These are phyloP conservation scores for Psilanteris sp. DNA, from an alignment of 1,140 invertebrate genomes.

Conservation along the genomic window DNA sequence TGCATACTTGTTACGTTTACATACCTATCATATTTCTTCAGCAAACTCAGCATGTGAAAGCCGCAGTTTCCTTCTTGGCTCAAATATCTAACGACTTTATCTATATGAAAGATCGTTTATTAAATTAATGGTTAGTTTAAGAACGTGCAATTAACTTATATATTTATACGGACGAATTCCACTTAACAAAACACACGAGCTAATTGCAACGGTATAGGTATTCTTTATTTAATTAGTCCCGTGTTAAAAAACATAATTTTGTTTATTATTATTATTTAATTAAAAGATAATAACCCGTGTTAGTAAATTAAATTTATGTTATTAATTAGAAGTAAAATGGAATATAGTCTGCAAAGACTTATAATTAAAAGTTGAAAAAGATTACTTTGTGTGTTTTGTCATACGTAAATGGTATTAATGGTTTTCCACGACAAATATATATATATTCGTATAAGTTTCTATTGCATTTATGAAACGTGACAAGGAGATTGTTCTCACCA, in stretches of 20 bases:
- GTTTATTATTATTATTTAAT: too few relatives aligned
- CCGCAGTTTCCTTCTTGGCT: constrained; percentile 4
- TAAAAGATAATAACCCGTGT: too few relatives aligned
- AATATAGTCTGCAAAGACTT: too few relatives aligned
- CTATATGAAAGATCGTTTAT: constrained; percentile 6
- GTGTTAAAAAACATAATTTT: too few relatives aligned
- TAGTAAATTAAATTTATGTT: too few relatives aligned
- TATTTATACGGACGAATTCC: not conserved
- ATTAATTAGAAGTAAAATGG: too few relatives aligned
- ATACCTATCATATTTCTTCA: constrained; percentile 11
- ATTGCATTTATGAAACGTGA: not conserved
- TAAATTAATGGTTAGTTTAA: not conserved
- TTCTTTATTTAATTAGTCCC: too few relatives aligned
- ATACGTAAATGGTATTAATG: not conserved
- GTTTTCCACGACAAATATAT: not conserved
- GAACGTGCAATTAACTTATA: not conserved
- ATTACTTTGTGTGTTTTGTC: too few relatives aligned
- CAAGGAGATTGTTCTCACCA: not conserved
- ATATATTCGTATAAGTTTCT: not conserved
- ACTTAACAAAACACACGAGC: not conserved
- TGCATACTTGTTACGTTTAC: constrained; percentile 6
- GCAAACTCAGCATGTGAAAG: not conserved
- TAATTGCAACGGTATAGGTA: too few relatives aligned
- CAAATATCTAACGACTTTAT: not conserved
- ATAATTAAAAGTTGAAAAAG: too few relatives aligned